Percentiles rank a stretch among this genome's conserved stretches.
These are phyloP conservation scores for Trinorchestia longiramus DNA, from an alignment of 1,140 invertebrate genomes.

Conservation along the genomic window DNA sequence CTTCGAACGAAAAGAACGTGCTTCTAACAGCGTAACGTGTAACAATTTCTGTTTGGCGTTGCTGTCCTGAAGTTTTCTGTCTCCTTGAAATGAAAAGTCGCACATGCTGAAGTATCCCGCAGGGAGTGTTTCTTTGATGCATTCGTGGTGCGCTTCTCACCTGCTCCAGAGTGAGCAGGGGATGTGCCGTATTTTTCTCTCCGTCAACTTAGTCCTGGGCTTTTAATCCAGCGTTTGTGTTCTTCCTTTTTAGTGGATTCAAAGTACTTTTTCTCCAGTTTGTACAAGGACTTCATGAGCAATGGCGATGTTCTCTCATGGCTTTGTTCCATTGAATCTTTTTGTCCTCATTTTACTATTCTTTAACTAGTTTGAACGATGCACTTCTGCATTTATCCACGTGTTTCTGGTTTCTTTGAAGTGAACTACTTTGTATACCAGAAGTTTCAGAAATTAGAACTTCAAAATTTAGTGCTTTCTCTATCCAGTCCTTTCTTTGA, in stretches of 20 bases:
- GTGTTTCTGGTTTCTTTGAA: neutral
- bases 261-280: neutral
- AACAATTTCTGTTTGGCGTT: conserved; percentile 1
- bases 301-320: neutral
- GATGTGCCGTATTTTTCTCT: neutral
- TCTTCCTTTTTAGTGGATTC: neutral
- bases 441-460: neutral
- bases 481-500: neutral
- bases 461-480: neutral
- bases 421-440: neutral
- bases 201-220: neutral
- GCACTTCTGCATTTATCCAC: neutral
- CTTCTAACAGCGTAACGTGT: conserved; percentile 19
- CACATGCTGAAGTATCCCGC: neutral
- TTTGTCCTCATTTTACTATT: neutral
- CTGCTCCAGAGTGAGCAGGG: neutral
- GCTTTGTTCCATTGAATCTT: neutral
- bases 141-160: neutral
- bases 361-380: neutral
- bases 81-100: conserved; percentile 4
- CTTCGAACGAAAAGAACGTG: conserved; percentile 23
- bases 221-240: conserved; percentile 19
- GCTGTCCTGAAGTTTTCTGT: neutral
- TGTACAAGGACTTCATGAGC: neutral
- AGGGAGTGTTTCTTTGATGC: conserved; percentile 19